Evolutionary conservation across 2,888 invertebrate species (phyloP).

Genomic region (Pollenia labialis): DNA sequence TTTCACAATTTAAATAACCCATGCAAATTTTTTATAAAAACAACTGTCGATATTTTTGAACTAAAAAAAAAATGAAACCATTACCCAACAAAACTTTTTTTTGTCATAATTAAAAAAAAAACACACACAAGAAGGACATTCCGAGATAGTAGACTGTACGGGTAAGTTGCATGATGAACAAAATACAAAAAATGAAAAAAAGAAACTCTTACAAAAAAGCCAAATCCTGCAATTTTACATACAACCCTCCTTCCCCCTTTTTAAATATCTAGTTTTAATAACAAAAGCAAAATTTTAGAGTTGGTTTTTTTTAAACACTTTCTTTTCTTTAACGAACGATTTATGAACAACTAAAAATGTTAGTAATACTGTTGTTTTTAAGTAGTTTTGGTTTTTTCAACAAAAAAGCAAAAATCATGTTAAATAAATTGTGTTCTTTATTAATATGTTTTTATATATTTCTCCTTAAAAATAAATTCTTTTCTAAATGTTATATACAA

Average conservation of each 20-base stretch:
- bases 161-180: conserved; percentile 85
- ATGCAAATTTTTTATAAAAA: conserved; percentile 33
- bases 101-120: conserved; percentile 65
- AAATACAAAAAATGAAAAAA: conserved; percentile 65
- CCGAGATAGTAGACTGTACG: conserved; percentile 95
- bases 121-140: conserved; percentile 91
- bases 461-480: conserved; percentile 2
- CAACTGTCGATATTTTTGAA: conserved; percentile 26
- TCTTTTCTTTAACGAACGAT: conserved; percentile 53
- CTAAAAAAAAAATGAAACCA: conserved; percentile 37
- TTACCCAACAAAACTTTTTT: conserved; percentile 66
- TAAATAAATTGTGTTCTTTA: conserved; percentile 53
- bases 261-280: conserved; percentile 71
- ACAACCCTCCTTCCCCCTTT: conserved; percentile 64
- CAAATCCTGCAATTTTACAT: conserved; percentile 72
- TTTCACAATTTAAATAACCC: conserved; percentile 41
- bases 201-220: conserved; percentile 57
- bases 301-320: conserved; percentile 75
- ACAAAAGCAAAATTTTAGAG: conserved; percentile 65
- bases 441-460: conserved; percentile 45
- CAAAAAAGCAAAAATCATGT: neutral
- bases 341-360: conserved; percentile 32
- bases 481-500: conserved; percentile 61
- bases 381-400: conserved; percentile 34
- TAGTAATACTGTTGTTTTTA: conserved; percentile 39